Conservation (phyloP, 2,888 invertebrate genomes). For the Torymus aiolomorphi region DNA sequence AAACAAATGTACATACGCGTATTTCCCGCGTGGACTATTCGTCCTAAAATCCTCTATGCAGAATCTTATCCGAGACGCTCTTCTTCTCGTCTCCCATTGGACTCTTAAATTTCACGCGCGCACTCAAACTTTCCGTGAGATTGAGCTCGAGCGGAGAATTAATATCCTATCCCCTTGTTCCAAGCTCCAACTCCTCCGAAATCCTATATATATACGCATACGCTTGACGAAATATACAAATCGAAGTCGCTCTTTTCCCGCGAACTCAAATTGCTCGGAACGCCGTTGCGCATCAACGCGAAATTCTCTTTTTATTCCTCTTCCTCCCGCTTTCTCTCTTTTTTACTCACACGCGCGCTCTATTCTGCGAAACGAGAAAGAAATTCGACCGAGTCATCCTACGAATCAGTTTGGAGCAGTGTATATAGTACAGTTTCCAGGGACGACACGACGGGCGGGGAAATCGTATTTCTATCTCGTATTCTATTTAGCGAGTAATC, state of each 20-base stretch:
- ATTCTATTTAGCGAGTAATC: conserved; percentile 22
- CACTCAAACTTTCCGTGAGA: too few species aligned
- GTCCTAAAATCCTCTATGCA: too few species aligned
- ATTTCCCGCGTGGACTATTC: too few species aligned
- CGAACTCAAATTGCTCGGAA: conserved; percentile 7
- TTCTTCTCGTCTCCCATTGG: too few species aligned
- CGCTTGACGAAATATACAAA: not conserved
- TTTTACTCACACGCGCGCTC: not conserved
- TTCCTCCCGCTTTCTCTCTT: not conserved
- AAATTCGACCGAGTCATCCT: conserved; percentile 38
- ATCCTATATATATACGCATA: too few species aligned
- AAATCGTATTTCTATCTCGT: conserved; percentile 20
- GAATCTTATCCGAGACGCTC: too few species aligned
- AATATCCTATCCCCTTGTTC: too few species aligned
- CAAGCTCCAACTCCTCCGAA: too few species aligned
- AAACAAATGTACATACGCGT: too few species aligned
- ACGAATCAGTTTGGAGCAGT: not conserved
- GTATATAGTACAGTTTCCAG: not conserved
- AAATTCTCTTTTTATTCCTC: not conserved
- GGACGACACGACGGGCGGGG: not conserved
- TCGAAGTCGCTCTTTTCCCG: not conserved
- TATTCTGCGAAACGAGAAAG: conserved; percentile 10
- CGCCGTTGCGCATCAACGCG: not conserved
- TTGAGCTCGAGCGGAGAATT: too few species aligned
- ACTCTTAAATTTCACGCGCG: too few species aligned